Evolutionary conservation across 2,113 vertebrate genomes (phyloP).

Genomic region (Gasterosteus aculeatus): DNA sequence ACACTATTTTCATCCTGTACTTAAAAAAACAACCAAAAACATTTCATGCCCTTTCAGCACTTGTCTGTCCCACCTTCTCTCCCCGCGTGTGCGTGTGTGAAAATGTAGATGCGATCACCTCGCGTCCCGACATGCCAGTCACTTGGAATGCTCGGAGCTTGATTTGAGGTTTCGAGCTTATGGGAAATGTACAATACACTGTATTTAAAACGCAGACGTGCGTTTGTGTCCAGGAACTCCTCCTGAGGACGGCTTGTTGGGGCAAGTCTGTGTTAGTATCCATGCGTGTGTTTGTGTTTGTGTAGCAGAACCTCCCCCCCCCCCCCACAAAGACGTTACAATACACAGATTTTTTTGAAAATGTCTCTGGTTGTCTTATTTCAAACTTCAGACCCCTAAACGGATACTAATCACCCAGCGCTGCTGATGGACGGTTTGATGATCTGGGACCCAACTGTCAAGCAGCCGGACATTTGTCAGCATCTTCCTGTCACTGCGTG

Average conservation of each 20-base stretch:
- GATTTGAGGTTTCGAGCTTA: slow-evolving; percentile 26
- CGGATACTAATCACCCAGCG: neutral
- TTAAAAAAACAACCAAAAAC: slow-evolving; percentile 69
- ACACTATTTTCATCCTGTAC: slow-evolving; percentile 47
- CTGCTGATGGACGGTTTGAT: neutral
- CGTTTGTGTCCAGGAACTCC: slow-evolving; percentile 34
- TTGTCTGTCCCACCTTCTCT: neutral
- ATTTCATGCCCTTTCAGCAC: slow-evolving; percentile 65
- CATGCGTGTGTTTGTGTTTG: neutral
- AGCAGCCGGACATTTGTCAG: slow-evolving; percentile 7
- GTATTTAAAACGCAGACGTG: slow-evolving; percentile 40
- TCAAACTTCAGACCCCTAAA: neutral
- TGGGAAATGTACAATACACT: slow-evolving; percentile 20
- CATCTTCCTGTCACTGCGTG: neutral
- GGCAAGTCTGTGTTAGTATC: slow-evolving; percentile 33
- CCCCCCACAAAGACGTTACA: neutral
- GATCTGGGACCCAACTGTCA: slow-evolving; percentile 14
- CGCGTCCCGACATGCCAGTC: slow-evolving; percentile 64
- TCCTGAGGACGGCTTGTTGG: slow-evolving; percentile 22
- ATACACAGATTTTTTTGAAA: neutral
- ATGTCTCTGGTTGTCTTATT: neutral
- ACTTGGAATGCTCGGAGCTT: slow-evolving; percentile 4
- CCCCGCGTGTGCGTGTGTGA: neutral
- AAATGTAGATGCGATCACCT: neutral
- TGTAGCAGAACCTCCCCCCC: neutral